These are phyloP conservation scores for Aculops lycopersici DNA, from an alignment of 1,140 invertebrate species.

Conservation along the genomic window DNA sequence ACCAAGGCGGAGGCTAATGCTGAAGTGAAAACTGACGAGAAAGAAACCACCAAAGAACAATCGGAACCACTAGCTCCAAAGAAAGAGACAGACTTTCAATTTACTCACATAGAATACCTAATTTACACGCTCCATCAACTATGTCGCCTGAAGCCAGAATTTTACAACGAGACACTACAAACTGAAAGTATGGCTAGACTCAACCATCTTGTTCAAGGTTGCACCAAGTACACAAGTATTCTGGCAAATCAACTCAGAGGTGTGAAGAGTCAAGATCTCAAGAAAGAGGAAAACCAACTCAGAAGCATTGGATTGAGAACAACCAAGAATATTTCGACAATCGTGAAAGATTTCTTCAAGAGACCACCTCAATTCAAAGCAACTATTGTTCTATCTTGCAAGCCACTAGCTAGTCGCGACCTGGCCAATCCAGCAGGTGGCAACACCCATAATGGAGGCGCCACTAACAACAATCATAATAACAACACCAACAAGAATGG, in stretches of 20 bases:
- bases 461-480: too few relatives aligned
- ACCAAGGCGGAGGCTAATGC: background rate
- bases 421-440: too few relatives aligned
- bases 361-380: constrained; percentile 68
- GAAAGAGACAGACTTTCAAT: too few relatives aligned
- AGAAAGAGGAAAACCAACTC: constrained; percentile 16
- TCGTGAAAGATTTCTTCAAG: constrained; percentile 80
- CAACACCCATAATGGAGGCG: too few relatives aligned
- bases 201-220: constrained; percentile 64
- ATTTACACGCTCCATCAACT: constrained; percentile 58
- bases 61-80: constrained; percentile 61
- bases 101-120: constrained; percentile 62
- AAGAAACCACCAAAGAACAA: constrained; percentile 21
- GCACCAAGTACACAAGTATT: constrained; percentile 66
- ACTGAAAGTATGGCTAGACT: constrained; percentile 59
- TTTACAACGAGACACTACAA: constrained; percentile 28
- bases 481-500: too few relatives aligned
- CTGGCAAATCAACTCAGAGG: constrained; percentile 42
- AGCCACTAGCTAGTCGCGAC: constrained; percentile 27
- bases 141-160: constrained; percentile 15
- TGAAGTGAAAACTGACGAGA: constrained; percentile 8
- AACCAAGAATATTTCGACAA: constrained; percentile 60
- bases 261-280: constrained; percentile 22
- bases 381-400: constrained; percentile 51
- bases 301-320: constrained; percentile 36